Base-by-base conservation (phyloP, 1,140 invertebrate species). In the Aleiodes sp. region DNA sequence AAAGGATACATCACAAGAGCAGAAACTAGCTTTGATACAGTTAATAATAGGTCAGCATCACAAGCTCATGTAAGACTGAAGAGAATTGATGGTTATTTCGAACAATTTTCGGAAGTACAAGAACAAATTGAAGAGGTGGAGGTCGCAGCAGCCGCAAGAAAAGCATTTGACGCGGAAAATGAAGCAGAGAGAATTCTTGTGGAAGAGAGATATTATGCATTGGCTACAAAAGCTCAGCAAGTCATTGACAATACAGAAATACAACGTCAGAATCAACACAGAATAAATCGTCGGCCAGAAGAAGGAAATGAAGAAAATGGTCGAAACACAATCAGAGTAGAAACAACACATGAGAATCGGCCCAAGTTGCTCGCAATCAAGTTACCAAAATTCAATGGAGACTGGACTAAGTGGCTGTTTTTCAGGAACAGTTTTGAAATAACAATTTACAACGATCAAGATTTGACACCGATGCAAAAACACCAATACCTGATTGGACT, bases 401-500 rank as follows among this genome's bases (percentile, higher is more conserved):
- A 59, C 12, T 63, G 31, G 12, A 28, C 19, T 10, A 59, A 26
- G 28, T 59, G 56, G 26, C n/a, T 59, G 12, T n/a, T 29, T 12
- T 29, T 19, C 16, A 29, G 10, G 28, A 59, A 59, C 4, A 26
- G 12, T 29, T 59, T 28, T 29, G 24, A 59, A 29, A 56, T 75
- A 41, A 46, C 78, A n/a, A 78, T 81, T 26, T 74, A 81, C 69
- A 72, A 77, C 2, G 76, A 76, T 78, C 3, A 43, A 39, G n/a
- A 57, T 68, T 21, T 76, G 74, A 52, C 73, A 75, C 43, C 1
- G 14, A 59, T 59, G 37, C 66, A 68, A 35, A 78, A 76, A 43
- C 76, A 75, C 72, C 78, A 80, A 66, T 81, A 82, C 68, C 60
- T 81, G 28, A 37, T 76, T 12, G 74, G 77, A 1, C 66, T 76